Conservation (phyloP, 2,888 invertebrate genomes). For the Lymantria dispar region DNA sequence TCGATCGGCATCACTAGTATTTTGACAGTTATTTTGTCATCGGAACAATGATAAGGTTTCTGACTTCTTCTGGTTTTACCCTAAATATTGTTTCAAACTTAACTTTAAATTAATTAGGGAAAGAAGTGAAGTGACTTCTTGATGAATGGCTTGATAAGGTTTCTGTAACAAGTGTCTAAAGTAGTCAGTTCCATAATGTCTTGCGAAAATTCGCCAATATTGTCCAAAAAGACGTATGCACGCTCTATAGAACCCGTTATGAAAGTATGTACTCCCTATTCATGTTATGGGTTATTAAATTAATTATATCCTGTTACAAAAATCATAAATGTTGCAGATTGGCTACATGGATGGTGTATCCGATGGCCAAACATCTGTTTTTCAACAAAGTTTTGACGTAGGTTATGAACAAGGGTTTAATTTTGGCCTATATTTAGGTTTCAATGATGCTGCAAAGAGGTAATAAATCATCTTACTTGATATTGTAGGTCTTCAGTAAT, state of each 20-base stretch:
- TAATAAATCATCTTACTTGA: not conserved
- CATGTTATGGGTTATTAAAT: no score
- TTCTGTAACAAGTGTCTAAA: not conserved
- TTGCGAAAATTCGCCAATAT: conserved; percentile 42
- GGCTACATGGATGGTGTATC: conserved; percentile 87
- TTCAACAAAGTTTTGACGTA: conserved; percentile 86
- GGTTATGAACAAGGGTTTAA: conserved; percentile 86
- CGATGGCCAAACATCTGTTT: conserved; percentile 84
- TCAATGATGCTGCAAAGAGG: conserved; percentile 30
- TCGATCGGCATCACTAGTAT: no score
- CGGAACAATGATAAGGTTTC: no score
- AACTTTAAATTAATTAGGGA: no score
- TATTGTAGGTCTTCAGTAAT: not conserved
- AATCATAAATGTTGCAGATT: conserved; percentile 57
- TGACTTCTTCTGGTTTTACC: no score
- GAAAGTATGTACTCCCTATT: conserved; percentile 39
- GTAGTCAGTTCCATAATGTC: conserved; percentile 24
- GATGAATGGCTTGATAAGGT: no score
- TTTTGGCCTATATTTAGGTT: conserved; percentile 83
- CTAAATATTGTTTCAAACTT: no score
- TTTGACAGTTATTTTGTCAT: no score
- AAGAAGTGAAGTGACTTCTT: no score
- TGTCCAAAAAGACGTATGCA: conserved; percentile 53
- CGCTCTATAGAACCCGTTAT: conserved; percentile 49
- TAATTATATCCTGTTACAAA: not conserved